Evolutionary conservation across 2,888 invertebrate species (phyloP).

Genomic region (Perithous albicinctus): DNA sequence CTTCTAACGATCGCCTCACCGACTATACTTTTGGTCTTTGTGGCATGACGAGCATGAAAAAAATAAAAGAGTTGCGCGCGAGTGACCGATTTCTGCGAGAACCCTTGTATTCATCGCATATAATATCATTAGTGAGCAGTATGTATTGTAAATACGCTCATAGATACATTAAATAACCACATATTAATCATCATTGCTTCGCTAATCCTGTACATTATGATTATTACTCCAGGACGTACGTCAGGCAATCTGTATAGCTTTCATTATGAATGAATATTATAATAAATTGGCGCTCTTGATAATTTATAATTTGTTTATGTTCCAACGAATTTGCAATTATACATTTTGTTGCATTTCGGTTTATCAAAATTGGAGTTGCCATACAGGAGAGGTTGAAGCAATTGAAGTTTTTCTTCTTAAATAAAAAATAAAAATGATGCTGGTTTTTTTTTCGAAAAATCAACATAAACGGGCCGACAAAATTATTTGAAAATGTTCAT

Average conservation of each 20-base stretch:
- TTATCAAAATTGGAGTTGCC: not conserved
- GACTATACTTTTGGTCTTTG: not conserved
- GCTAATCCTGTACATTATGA: not conserved
- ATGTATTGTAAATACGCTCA: not conserved
- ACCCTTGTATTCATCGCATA: not conserved
- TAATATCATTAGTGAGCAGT: not conserved
- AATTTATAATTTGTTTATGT: not conserved
- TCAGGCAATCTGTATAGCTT: not conserved
- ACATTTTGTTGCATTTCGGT: not conserved
- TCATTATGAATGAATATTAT: not conserved
- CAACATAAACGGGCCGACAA: no score
- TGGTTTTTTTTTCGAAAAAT: no score
- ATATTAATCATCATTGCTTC: slow-evolving; percentile 17
- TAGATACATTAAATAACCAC: not conserved
- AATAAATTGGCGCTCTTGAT: not conserved
- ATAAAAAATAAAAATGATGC: no score
- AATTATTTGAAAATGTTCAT: no score
- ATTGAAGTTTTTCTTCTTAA: no score
- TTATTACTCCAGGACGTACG: not conserved
- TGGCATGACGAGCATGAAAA: slow-evolving; percentile 28
- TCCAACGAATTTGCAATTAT: not conserved
- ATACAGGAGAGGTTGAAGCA: not conserved
- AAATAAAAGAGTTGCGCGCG: not conserved
- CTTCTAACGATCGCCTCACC: slow-evolving; percentile 5
- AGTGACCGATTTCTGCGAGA: not conserved